Evolutionary conservation across 1,140 invertebrate genomes (phyloP), one percentile per base, ranked within the genome.

Genomic region (Portunus trituberculatus): DNA sequence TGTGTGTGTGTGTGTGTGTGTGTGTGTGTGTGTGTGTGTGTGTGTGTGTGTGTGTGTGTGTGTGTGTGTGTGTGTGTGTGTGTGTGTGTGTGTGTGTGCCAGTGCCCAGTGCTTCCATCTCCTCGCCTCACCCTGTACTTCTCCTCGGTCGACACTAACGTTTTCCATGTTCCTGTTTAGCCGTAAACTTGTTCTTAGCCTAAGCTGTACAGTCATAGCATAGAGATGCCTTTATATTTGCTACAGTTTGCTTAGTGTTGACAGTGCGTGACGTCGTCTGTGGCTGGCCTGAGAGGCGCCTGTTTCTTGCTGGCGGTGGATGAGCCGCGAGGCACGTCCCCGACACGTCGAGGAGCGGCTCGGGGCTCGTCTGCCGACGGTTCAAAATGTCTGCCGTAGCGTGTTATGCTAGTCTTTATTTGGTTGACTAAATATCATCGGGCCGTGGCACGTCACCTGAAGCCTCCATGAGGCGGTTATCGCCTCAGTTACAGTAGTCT

Each of bases 11-110:
- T 89, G 87, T n/a, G 87, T 46, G 87, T 89, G 87, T 89, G 87
- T 46, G 87, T 89, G 87, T 89, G 87, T 89, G 87, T 25, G 39
- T 46, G 87, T 89, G 39, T 89, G 87, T 46, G 87, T 89, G 87
- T 89, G 87, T 89, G 87, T n/a, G 87, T 46, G 87, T 89, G 87
- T 89, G 87, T 46, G 87, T 89, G 87, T 46, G 87, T 91, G 89
- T 29, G 89, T 45, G 89, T 20, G 89, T 91, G 89, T 59, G 89
- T 91, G 89, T n/a, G 89, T 91, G 89, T 59, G 89, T 52, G 89
- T 91, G 89, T 29, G 89, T 91, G 89, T 91, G 89, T 59, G 89
- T 91, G 89, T 91, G 46, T 48, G 87, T 87, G 86, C 39, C 25
- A 25, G 88, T 90, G 88, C 39, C 48, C 48, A 52, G 88, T 48